Evolutionary conservation across 2,113 vertebrate species (phyloP).

Genomic region (Nyctereutes procyonoides): DNA sequence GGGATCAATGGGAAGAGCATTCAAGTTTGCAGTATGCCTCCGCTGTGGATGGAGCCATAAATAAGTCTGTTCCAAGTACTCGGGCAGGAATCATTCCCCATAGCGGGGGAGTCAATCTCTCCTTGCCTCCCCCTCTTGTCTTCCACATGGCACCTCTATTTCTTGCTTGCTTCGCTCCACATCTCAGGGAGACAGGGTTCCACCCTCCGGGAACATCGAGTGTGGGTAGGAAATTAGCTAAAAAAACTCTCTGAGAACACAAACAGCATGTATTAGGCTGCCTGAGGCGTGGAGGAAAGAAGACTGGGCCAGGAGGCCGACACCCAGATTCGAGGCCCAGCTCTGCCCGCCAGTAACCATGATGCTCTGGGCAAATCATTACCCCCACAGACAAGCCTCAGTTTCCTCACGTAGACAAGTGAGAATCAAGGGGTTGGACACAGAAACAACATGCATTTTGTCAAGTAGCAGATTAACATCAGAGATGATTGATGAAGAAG

Average conservation of each 20-base stretch:
- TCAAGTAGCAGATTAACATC: not conserved
- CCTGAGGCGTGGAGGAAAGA: not conserved
- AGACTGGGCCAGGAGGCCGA: not conserved
- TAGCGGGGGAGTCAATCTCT: not conserved
- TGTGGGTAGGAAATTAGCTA: not conserved
- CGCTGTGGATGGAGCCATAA: conserved; percentile 8
- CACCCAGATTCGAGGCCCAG: not conserved
- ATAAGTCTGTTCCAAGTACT: conserved; percentile 28
- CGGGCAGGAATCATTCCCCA: not conserved
- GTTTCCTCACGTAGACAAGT: not conserved
- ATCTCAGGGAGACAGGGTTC: not conserved
- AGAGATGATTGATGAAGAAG: not conserved
- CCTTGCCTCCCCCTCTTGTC: not conserved
- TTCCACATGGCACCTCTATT: not conserved
- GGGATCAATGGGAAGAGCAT: conserved; percentile 47
- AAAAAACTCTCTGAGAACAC: not conserved
- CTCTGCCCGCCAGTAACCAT: not conserved
- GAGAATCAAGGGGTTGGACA: not conserved
- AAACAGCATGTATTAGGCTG: not conserved
- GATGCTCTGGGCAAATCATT: not conserved
- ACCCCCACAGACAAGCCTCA: not conserved
- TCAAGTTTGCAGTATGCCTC: conserved; percentile 17
- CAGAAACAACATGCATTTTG: not conserved
- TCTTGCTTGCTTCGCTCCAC: not conserved
- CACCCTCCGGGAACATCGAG: not conserved